Conservation (phyloP, 2,888 invertebrate genomes). For the Ophonus ardosiacus region DNA sequence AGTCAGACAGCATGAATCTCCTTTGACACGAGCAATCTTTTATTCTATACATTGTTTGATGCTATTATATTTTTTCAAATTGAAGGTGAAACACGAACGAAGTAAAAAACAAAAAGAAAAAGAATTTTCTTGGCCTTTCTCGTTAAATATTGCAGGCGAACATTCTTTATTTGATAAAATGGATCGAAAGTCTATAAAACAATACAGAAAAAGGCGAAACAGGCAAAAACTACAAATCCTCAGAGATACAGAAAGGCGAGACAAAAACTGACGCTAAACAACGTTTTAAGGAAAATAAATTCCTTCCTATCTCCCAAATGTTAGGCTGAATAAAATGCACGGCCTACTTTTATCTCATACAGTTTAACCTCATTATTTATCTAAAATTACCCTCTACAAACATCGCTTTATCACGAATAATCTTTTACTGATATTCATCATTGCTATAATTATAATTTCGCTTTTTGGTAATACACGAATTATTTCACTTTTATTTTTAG, state of each 20-base stretch:
- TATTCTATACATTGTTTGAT: constrained; percentile 46
- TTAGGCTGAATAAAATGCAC: constrained; percentile 26
- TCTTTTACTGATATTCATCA: neutral
- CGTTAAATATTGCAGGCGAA: constrained; percentile 54
- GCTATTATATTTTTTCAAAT: constrained; percentile 44
- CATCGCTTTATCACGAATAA: neutral
- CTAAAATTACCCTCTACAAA: neutral
- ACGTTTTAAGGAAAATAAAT: constrained; percentile 58
- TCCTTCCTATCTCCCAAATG: constrained; percentile 27
- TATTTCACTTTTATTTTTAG: too few relatives aligned
- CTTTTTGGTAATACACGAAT: too few relatives aligned
- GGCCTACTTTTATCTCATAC: constrained; percentile 20
- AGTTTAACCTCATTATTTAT: neutral
- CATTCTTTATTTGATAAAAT: constrained; percentile 55
- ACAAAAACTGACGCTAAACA: constrained; percentile 56
- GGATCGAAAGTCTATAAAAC: constrained; percentile 60
- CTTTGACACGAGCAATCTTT: constrained; percentile 41
- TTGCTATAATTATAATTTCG: neutral
- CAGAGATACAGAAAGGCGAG: constrained; percentile 51
- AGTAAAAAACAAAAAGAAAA: constrained; percentile 33
- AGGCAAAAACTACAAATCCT: constrained; percentile 61
- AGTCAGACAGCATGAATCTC: constrained; percentile 35
- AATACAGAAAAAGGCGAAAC: constrained; percentile 54
- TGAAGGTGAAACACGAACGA: constrained; percentile 42
- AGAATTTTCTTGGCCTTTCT: constrained; percentile 54